A percentile compares a stretch with the other conserved stretches of the same genome.
Conservation (phyloP, 1,140 invertebrate genomes). For the Tetramorium parvispinum region DNA sequence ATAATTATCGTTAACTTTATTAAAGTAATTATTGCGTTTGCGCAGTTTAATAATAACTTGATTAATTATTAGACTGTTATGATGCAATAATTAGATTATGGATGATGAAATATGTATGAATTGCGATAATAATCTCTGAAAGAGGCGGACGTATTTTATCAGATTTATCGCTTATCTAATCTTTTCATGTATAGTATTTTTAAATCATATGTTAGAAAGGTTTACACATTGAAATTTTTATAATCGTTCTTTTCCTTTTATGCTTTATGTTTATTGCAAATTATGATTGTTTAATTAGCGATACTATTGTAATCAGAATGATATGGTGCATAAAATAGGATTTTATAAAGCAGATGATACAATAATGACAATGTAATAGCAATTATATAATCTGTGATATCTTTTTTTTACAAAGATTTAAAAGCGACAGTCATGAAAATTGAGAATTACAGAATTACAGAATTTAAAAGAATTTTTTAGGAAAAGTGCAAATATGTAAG, state of each 20-base stretch:
- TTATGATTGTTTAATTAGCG: background rate
- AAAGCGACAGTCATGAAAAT: background rate
- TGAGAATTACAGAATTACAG: background rate
- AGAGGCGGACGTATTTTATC: slow-evolving; percentile 5
- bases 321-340: background rate
- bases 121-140: slow-evolving; percentile 4
- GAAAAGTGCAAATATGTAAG: background rate
- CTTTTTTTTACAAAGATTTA: background rate
- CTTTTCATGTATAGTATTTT: background rate
- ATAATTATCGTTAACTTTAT: slow-evolving; percentile 37
- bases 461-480: background rate
- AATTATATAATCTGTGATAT: background rate
- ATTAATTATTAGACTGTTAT: slow-evolving; percentile 49
- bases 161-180: slow-evolving; percentile 43
- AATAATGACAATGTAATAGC: background rate
- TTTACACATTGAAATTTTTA: background rate
- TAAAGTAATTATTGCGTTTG: slow-evolving; percentile 45
- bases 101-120: slow-evolving; percentile 24
- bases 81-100: slow-evolving; percentile 39
- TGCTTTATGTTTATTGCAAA: background rate
- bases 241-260: background rate
- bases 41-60: slow-evolving; percentile 34
- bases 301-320: background rate
- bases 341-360: background rate
- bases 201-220: background rate